Percentiles rank a stretch among this genome's conserved stretches.
Conservation (phyloP, 2,797 vertebrate species). For the Octomys mimax region DNA sequence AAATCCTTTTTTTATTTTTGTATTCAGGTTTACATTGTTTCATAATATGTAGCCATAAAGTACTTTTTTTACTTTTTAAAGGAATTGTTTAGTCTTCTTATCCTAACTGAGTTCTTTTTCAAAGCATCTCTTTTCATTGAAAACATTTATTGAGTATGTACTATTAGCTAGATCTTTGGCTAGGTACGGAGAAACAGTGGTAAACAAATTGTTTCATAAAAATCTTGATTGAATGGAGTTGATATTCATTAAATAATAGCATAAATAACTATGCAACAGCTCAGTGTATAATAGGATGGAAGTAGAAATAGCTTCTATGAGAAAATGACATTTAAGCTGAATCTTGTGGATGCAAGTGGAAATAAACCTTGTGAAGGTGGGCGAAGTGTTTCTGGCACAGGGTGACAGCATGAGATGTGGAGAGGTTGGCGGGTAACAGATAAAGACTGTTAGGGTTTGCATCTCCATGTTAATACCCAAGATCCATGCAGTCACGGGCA, state of each 20-base stretch:
- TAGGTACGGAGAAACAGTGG: not conserved
- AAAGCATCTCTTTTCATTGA: not conserved
- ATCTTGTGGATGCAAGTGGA: not conserved
- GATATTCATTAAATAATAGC: not conserved
- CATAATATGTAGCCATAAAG: constrained; percentile 23
- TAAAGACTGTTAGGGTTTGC: not conserved
- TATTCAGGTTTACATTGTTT: not conserved
- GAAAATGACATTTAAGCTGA: not conserved
- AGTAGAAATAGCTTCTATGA: not conserved
- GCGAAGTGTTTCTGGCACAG: not conserved
- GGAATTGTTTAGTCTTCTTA: constrained; percentile 8
- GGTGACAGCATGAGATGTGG: not conserved
- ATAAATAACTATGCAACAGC: not conserved
- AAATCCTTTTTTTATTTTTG: not conserved
- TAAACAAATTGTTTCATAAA: not conserved
- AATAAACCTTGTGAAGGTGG: not conserved
- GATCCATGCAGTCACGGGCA: not conserved
- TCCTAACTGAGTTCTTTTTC: not conserved
- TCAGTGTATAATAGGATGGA: not conserved
- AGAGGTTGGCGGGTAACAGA: not conserved
- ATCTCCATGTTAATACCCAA: not conserved
- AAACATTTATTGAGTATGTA: not conserved
- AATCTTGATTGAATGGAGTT: not conserved
- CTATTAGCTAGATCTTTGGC: not conserved
- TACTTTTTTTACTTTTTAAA: constrained; percentile 15